Evolutionary conservation across 2,797 vertebrate species (phyloP).

Genomic region (Siniperca scherzeri): DNA sequence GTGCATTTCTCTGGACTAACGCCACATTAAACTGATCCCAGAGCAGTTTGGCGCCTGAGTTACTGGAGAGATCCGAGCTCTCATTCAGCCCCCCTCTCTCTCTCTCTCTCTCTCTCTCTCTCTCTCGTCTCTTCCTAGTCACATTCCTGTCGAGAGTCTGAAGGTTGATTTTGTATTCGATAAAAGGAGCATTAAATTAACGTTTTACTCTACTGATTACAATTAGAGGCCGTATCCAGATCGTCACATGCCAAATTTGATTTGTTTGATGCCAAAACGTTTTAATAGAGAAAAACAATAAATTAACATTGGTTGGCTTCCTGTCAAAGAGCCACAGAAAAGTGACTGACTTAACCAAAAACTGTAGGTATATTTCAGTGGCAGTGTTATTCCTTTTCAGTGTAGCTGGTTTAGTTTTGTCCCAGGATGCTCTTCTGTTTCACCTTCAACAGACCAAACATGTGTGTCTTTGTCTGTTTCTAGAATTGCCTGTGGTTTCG

Average conservation of each 20-base stretch:
- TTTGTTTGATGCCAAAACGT: constrained; percentile 30
- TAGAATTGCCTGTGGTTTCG: constrained; percentile 95
- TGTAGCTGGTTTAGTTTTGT: neutral
- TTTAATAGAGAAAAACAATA: constrained; percentile 28
- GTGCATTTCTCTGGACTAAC: constrained; percentile 59
- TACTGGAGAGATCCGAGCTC: constrained; percentile 31
- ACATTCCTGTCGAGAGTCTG: constrained; percentile 26
- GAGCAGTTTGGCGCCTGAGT: constrained; percentile 26
- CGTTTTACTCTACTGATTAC: constrained; percentile 58
- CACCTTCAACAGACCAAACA: constrained; percentile 26
- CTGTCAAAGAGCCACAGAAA: constrained; percentile 18
- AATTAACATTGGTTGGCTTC: constrained; percentile 22
- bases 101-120: neutral
- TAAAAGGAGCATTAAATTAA: constrained; percentile 64
- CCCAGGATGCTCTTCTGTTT: constrained; percentile 21
- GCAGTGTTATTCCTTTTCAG: neutral
- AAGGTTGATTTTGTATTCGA: constrained; percentile 51
- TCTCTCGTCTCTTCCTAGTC: neutral
- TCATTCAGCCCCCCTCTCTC: neutral
- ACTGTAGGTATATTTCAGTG: constrained; percentile 10
- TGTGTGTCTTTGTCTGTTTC: constrained; percentile 45
- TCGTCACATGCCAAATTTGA: constrained; percentile 26
- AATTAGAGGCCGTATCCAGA: constrained; percentile 42
- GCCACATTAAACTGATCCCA: constrained; percentile 35
- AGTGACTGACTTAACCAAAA: constrained; percentile 6